Evolutionary conservation across 2,888 invertebrate species (phyloP), one percentile per base, ranked within the genome.

Genomic region (Podabrus alpinus): DNA sequence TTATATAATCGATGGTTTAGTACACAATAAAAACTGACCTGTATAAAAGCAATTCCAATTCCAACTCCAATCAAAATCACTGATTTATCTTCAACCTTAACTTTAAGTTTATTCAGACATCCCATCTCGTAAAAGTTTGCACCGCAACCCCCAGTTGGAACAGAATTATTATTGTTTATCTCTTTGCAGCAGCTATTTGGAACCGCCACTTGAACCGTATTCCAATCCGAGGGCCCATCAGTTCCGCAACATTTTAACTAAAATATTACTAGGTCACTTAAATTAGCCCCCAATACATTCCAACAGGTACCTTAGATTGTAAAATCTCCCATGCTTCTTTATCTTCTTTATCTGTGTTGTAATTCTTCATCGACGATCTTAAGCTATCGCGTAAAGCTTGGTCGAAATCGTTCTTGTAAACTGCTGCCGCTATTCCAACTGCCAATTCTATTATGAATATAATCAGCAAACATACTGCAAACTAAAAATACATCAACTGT

Each of bases 381-480:
- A 97, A 90, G 17, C 93, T 91, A 13, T 90, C 90, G 85, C 93
- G 92, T 82, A 96, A 87, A 73, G 90, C 89, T 75, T 88, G 88
- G 80, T 93, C 92, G 79, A 95, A 91, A 82, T 96, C 93, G 62
- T 91, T 91, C 81, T 93, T 93, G 77, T 94, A 91, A 0, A 95
- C 93, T 29, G 94, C 94, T 0, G 95, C 95, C 0, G 95, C 94
- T 83, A 97, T 95, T 59, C 96, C 97, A 69, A 95, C 94, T 0
- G 95, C 95, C 76, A 97, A 87, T 87, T 97, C 96, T 79, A 95
- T 87, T 45, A 97, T 91, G 83, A 97, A 95, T 80, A 97, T 94
- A 73, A 96, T 86, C 80, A 93, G 90, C 80, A 97, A 88, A 71
- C 93, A 91, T 1, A 94, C 91, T 15, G 94, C 95, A 85, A 95